A percentile compares a stretch with the other conserved stretches of the same genome.
Evolutionary conservation across 2,888 invertebrate genomes (phyloP).

Genomic region (Nasonovia ribisnigri): DNA sequence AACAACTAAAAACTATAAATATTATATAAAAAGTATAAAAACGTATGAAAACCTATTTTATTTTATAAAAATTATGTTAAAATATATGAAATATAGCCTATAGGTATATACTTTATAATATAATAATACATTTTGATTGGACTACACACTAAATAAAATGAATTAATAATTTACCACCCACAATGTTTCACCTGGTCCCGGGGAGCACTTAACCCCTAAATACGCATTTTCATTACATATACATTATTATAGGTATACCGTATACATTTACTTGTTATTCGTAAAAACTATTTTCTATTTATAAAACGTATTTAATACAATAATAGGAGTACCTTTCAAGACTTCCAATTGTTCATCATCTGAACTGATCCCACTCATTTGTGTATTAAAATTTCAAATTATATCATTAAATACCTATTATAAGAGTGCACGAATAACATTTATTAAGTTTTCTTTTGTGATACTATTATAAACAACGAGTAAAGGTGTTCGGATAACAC

Average conservation of each 20-base stretch:
- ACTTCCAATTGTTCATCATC: not conserved
- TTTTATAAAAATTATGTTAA: not conserved
- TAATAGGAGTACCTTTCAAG: not conserved
- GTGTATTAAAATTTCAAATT: not conserved
- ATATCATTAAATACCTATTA: not conserved
- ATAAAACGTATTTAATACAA: not conserved
- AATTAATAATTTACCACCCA: no score
- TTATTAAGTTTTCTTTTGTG: not conserved
- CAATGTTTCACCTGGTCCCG: not conserved
- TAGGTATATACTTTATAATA: no score
- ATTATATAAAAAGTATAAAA: not conserved
- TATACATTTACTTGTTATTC: not conserved
- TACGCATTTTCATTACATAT: not conserved
- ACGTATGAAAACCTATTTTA: not conserved
- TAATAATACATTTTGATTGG: no score
- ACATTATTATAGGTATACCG: not conserved
- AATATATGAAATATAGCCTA: no score
- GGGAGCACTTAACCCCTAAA: not conserved
- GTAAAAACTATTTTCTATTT: not conserved
- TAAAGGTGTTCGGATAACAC: not conserved
- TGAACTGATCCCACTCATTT: not conserved
- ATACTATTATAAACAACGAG: not conserved
- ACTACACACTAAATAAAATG: no score
- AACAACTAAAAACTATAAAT: not conserved
- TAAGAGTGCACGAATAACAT: not conserved